Conservation (phyloP, 2,113 vertebrate genomes). For the Notarius lentiginosus region DNA sequence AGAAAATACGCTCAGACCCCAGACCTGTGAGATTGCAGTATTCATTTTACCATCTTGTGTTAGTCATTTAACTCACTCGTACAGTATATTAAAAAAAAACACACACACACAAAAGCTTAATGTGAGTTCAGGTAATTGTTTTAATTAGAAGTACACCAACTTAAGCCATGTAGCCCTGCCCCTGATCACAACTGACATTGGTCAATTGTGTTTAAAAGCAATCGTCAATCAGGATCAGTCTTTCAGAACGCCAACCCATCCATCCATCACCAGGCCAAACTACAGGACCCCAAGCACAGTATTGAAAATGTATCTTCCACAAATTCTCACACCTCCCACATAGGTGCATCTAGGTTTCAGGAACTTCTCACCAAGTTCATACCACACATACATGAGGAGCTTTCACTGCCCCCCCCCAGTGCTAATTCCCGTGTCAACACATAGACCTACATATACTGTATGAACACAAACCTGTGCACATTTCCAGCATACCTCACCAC, state of each 20-base stretch:
- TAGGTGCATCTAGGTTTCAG: constrained; percentile 35
- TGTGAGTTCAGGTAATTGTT: background rate
- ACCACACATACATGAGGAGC: constrained; percentile 39
- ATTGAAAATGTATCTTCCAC: constrained; percentile 32
- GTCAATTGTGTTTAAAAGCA: background rate
- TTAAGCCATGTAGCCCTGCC: background rate
- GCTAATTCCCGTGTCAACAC: constrained; percentile 39
- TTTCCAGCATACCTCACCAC: constrained; percentile 29
- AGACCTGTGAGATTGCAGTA: background rate
- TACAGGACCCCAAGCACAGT: constrained; percentile 20
- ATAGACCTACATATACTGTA: constrained; percentile 40
- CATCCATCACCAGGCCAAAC: background rate
- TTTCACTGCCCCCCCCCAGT: constrained; percentile 2
- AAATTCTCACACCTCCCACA: constrained; percentile 28
- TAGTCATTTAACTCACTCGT: background rate
- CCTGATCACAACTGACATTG: background rate
- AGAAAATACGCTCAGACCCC: no score
- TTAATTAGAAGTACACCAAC: background rate
- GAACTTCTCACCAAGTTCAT: constrained; percentile 47
- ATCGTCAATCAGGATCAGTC: background rate
- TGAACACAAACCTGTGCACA: constrained; percentile 45
- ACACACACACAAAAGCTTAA: background rate
- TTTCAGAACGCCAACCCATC: background rate
- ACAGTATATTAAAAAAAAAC: background rate
- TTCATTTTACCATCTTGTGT: background rate